Percentiles rank a stretch among this genome's conserved stretches.
Conservation (phyloP, 2,797 vertebrate genomes). For the Steatocranus sp. region DNA sequence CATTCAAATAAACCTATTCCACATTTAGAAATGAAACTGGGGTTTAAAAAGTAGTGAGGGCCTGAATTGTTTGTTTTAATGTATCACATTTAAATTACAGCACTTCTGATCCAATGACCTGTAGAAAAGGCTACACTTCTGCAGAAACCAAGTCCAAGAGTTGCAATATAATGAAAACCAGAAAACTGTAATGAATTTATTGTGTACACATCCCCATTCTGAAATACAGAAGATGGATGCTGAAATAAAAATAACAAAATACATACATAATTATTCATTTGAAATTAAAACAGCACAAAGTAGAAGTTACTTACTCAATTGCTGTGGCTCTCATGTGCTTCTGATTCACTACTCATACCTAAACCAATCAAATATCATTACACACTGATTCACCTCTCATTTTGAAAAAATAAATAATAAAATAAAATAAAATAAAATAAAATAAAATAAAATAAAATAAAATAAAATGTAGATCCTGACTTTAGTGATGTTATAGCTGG, state of each 20-base stretch:
- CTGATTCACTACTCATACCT: background rate
- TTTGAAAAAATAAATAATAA: background rate
- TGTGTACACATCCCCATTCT: background rate
- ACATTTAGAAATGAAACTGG: background rate
- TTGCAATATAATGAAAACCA: background rate
- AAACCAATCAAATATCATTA: background rate
- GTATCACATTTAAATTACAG: background rate
- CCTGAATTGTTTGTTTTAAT: background rate
- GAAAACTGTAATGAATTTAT: background rate
- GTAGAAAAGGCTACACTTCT: background rate
- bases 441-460: background rate
- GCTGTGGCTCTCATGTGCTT: background rate
- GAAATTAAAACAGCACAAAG: background rate
- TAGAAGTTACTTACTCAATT: background rate
- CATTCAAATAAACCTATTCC: background rate
- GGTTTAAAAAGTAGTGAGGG: background rate
- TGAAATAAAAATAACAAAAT: background rate
- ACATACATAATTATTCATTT: background rate
- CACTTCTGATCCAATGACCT: background rate
- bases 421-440: fast-evolving
- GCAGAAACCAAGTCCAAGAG: background rate
- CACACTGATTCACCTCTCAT: background rate
- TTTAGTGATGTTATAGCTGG: background rate
- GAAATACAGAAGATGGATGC: background rate
- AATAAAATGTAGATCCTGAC: background rate